Evolutionary conservation across 2,113 vertebrate species (phyloP), one percentile per base, ranked within the genome.

Genomic region (Dolichallabes microphthalmus): DNA sequence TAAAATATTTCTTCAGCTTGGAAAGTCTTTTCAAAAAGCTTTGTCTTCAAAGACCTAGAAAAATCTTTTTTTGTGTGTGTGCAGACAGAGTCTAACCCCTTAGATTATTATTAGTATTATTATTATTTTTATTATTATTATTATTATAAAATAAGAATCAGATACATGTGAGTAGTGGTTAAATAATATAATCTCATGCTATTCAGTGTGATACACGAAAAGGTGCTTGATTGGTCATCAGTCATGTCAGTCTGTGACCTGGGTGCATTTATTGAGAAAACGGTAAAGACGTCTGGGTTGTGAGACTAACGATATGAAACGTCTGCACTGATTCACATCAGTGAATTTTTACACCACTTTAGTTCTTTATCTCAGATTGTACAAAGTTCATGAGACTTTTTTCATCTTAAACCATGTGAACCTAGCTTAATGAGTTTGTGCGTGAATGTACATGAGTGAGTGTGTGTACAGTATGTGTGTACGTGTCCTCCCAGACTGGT

Each of bases 401-500:
- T 45, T 64, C 63, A 78, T 85, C n/a, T 19, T 8, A 30, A 80
- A 60, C 71, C 63, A 85, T 85, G 52, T 85, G 64, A 61, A 71
- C 53, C 27, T 80, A 73, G 32, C 53, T 60, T n/a, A 71, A n/a
- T 64, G 22, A 25, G 79, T 76, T 50, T 60, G 77, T 87, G 87
- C 53, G 20, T 71, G 55, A 55, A 55, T 82, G 85, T 89, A 25
- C 60, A 77, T 78, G 80, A 82, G 89, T 88, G 83, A 82, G 61
- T 82, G 7, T 45, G 7, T 45, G 45, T n/a, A n/a, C n/a, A 0
- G 45, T 39, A 6, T 45, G 45, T 45, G 45, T 45, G 45, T 45
- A 7, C 89, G 90, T 87, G 90, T 77, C 81, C 89, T 90, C 88
- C 87, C 89, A 87, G 89, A 90, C 82, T 91, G 80, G 73, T 84